phyloP scores from a whole-genome alignment of 2,888 invertebrate species.

The Cacoxenus indagator region DNA sequence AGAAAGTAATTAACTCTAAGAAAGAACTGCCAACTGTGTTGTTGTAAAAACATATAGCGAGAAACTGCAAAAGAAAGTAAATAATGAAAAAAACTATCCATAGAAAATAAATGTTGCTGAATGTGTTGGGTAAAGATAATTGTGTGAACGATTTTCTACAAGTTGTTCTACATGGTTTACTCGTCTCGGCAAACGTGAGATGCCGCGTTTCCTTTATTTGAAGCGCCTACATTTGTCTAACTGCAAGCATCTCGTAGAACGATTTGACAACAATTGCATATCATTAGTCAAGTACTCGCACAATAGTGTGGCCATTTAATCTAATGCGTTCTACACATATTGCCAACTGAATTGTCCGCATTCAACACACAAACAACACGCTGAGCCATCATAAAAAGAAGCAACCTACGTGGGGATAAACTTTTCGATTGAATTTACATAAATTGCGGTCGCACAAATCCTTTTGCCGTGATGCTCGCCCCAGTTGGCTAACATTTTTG shows the following conservation, averaged over 20 bases:
- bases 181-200: slow-evolving; percentile 5
- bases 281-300: slow-evolving; percentile 38
- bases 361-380: slow-evolving; percentile 18
- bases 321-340: slow-evolving; percentile 14
- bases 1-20: too few relatives aligned
- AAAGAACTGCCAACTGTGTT: too few relatives aligned
- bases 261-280: slow-evolving; percentile 39
- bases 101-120: too few relatives aligned
- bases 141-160: too few relatives aligned
- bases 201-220: not conserved
- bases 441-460: slow-evolving; percentile 49
- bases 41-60: too few relatives aligned
- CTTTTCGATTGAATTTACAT: slow-evolving; percentile 65
- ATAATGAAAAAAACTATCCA: too few relatives aligned
- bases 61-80: too few relatives aligned
- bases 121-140: too few relatives aligned
- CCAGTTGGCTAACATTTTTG: too few relatives aligned
- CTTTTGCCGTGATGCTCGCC: slow-evolving; percentile 8
- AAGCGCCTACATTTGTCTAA: not conserved
- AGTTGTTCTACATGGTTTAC: too few relatives aligned
- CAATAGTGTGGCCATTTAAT: slow-evolving; percentile 23
- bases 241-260: not conserved
- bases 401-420: slow-evolving; percentile 59
- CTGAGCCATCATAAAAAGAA: slow-evolving; percentile 51
- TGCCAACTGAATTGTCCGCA: slow-evolving; percentile 29